A percentile compares a stretch with the other conserved stretches of the same genome.
Evolutionary conservation across 2,797 vertebrate species (phyloP).

Genomic region (Chrysocyon brachyurus): DNA sequence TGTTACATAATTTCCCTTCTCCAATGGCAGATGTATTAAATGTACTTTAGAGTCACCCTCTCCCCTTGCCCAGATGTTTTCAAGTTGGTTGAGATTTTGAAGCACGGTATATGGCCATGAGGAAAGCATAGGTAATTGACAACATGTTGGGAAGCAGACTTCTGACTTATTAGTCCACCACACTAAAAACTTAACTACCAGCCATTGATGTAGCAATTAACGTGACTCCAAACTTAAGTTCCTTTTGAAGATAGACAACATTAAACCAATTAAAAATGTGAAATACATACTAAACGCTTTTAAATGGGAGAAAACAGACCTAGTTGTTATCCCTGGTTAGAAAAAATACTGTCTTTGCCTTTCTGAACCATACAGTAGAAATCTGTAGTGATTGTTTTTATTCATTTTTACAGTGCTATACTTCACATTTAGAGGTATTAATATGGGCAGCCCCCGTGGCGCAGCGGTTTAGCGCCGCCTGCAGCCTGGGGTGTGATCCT

Average conservation of each 20-base stretch:
- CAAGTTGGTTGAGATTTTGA: neutral
- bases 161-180: slow-evolving; percentile 35
- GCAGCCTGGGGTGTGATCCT: no score
- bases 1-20: neutral
- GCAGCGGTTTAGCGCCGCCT: no score
- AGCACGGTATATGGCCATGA: neutral
- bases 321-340: slow-evolving; percentile 18
- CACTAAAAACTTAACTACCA: slow-evolving; percentile 51
- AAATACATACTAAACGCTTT: slow-evolving; percentile 7
- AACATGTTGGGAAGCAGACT: neutral
- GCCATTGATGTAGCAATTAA: slow-evolving; percentile 64
- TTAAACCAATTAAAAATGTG: slow-evolving; percentile 69
- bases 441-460: neutral
- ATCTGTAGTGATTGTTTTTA: slow-evolving; percentile 29
- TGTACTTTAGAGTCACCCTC: neutral
- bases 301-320: slow-evolving; percentile 23
- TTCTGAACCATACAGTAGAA: slow-evolving; percentile 8
- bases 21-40: neutral
- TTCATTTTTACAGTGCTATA: neutral
- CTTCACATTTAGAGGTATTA: slow-evolving; percentile 16
- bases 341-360: slow-evolving; percentile 41
- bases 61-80: neutral
- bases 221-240: slow-evolving; percentile 58
- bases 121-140: neutral
- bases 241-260: slow-evolving; percentile 66